These are phyloP conservation scores for Chrysotoxum bicinctum DNA, from an alignment of 2,888 invertebrate genomes.

Conservation along the genomic window DNA sequence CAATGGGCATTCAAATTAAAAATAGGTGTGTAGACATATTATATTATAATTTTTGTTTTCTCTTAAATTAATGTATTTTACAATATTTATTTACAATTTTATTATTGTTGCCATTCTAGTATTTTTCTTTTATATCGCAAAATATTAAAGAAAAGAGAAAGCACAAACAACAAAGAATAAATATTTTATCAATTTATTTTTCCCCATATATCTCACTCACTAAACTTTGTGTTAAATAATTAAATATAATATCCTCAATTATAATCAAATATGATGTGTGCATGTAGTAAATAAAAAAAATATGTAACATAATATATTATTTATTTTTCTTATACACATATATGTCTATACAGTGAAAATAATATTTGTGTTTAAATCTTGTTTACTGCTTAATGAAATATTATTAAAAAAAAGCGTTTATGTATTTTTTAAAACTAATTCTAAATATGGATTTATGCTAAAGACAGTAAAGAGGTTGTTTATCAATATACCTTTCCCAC, in stretches of 20 bases:
- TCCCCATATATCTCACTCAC: slow-evolving; percentile 18
- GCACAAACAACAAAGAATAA: slow-evolving; percentile 61
- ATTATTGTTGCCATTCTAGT: slow-evolving; percentile 30
- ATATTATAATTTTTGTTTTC: slow-evolving; percentile 26
- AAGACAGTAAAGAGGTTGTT: background rate
- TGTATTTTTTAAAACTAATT: background rate
- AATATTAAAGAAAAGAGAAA: slow-evolving; percentile 36
- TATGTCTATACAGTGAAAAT: slow-evolving; percentile 25
- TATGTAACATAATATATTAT: slow-evolving; percentile 5
- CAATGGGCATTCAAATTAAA: slow-evolving; percentile 59
- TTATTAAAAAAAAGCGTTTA: background rate
- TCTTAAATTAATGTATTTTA: slow-evolving; percentile 25
- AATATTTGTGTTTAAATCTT: slow-evolving; percentile 15
- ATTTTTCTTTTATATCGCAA: slow-evolving; percentile 13
- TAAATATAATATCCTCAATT: slow-evolving; percentile 22
- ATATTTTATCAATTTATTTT: slow-evolving; percentile 40
- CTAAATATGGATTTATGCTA: background rate
- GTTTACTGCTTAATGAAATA: background rate
- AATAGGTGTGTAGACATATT: slow-evolving; percentile 69
- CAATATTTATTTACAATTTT: slow-evolving; percentile 27
- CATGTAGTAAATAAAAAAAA: slow-evolving; percentile 40
- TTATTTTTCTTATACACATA: slow-evolving; percentile 1
- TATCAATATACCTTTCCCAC: too few relatives aligned
- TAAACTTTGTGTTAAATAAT: slow-evolving; percentile 54
- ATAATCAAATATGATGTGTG: slow-evolving; percentile 34